phyloP scores from a whole-genome alignment of 2,113 vertebrate genomes.

The Clupea harengus region DNA sequence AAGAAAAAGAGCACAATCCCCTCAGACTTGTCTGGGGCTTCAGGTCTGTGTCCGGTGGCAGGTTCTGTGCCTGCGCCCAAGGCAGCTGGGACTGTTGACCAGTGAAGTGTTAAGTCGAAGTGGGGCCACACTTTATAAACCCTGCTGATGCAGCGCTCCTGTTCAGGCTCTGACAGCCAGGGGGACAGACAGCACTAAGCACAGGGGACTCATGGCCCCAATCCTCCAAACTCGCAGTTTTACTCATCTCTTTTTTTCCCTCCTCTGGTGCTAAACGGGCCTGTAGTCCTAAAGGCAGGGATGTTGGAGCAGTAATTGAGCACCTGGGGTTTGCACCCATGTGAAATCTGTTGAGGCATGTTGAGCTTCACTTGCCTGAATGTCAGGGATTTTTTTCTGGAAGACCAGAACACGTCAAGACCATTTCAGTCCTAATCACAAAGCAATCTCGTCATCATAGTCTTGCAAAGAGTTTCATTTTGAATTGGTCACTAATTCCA shows the following conservation, averaged over 20 bases:
- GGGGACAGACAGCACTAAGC: conserved; percentile 38
- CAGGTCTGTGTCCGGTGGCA: too few relatives aligned
- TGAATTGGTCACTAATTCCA: neutral
- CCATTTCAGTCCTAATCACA: neutral
- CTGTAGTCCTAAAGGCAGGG: neutral
- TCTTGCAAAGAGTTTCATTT: neutral
- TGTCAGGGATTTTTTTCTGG: neutral
- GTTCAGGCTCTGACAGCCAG: conserved; percentile 44
- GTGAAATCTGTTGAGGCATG: neutral
- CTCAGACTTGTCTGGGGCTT: too few relatives aligned
- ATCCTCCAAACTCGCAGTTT: neutral
- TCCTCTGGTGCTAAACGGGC: neutral
- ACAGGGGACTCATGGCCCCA: conserved; percentile 6
- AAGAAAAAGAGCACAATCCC: too few relatives aligned
- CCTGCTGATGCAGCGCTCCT: conserved; percentile 38
- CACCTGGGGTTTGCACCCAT: neutral
- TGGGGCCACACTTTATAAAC: conserved; percentile 60
- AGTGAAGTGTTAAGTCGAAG: conserved; percentile 58
- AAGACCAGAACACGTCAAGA: neutral
- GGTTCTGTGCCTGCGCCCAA: too few relatives aligned
- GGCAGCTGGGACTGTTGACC: conserved; percentile 50
- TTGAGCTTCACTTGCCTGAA: neutral
- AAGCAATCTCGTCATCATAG: neutral
- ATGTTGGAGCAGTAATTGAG: neutral
- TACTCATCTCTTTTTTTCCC: neutral